Base-by-base conservation (phyloP, 2,113 vertebrate species). In the Oriolus oriolus region DNA sequence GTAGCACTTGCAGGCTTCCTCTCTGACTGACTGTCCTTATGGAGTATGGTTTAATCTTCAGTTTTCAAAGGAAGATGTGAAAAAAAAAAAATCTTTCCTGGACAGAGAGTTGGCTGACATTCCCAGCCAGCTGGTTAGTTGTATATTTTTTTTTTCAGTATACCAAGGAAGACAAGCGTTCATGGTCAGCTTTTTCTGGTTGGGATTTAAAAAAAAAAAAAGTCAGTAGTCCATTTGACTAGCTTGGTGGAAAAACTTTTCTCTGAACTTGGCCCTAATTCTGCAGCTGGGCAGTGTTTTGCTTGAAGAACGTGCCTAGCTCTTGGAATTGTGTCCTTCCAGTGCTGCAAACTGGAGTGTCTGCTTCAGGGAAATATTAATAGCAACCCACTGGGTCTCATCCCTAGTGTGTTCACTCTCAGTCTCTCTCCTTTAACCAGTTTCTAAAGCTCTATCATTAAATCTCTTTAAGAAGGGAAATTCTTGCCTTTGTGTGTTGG, bases 401-500 rank as follows among this genome's bases (percentile, higher is more conserved):
- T 89, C 68, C 81, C 44, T 30, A 20, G 68, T 42, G 56, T 64
- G 45, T 63, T 93, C 71, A 45, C 35, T 83, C 63, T 79, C 33
- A 42, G 33, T 59, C 54, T 65, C 41, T 76, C 45, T 70, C 44
- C 60, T 95, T 88, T 90, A 90, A 64, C 56, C 33, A 52, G 11
- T 90, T 94, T 78, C 90, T 93, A 81, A 94, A 75, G 64, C 89
- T 92, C 44, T 88, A 60, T 80, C 93, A 84, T 94, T 89, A 76
- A 92, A 93, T 93, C 80, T 71, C 85, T 86, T 75, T 71, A 80
- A 68, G 76, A 90, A 84, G 85, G 78, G 87, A 96, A 96, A 95
- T 95, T 94, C 93, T 95, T 96, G 90, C 88, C 83, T 96, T 91
- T 96, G 90, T 95, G 76, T 69, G 68, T 92, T 87, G 76, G 76